These are phyloP conservation scores for Drosophila koepferae DNA, from an alignment of 2,888 invertebrate species.

Conservation along the genomic window DNA sequence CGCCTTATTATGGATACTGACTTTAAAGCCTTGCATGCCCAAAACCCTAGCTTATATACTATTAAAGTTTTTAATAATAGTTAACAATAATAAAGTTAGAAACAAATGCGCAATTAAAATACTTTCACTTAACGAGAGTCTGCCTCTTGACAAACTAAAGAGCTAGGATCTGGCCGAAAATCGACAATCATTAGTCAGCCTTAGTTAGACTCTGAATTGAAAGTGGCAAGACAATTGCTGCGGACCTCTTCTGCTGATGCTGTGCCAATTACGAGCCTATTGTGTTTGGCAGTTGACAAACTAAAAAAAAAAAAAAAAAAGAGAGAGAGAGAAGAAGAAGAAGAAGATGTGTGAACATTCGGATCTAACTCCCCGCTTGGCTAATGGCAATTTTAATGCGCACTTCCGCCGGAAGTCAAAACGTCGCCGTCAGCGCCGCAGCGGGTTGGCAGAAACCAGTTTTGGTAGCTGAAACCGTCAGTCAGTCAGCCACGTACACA, in stretches of 20 bases:
- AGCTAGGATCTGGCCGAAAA: conserved; percentile 7
- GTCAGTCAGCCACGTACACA: conserved; percentile 47
- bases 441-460: conserved; percentile 55
- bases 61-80: neutral
- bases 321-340: neutral
- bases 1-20: too few relatives aligned
- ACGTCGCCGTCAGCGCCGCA: conserved; percentile 45
- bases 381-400: conserved; percentile 75
- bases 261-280: conserved; percentile 56
- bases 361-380: conserved; percentile 12
- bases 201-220: neutral
- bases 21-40: too few relatives aligned
- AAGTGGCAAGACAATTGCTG: conserved; percentile 46
- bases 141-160: neutral
- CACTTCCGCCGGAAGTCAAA: conserved; percentile 71
- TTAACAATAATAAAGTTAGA: neutral
- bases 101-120: neutral
- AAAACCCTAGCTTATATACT: too few relatives aligned
- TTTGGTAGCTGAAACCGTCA: conserved; percentile 21
- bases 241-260: conserved; percentile 8
- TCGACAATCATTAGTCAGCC: conserved; percentile 34
- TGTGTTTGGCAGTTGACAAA: conserved; percentile 60
- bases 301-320: too few relatives aligned
- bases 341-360: neutral
- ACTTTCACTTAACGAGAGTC: neutral